These are phyloP conservation scores for Nibea albiflora DNA, from an alignment of 2,113 vertebrate species.

Conservation along the genomic window DNA sequence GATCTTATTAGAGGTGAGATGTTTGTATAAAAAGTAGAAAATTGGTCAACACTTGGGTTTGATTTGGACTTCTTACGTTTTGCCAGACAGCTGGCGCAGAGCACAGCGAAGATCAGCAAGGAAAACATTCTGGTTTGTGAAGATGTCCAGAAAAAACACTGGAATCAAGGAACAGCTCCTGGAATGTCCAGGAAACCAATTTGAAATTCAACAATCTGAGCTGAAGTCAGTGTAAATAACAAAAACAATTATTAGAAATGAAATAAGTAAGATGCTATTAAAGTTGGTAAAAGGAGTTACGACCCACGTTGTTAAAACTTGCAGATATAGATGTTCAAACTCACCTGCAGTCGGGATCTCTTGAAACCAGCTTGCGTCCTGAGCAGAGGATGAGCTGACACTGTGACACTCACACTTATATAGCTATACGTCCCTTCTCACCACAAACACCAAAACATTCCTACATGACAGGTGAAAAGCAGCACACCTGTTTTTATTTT, in stretches of 20 bases:
- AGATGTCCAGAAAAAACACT: not conserved
- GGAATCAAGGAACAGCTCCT: no score
- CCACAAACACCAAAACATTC: not conserved
- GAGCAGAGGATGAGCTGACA: not conserved
- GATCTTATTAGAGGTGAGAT: not conserved
- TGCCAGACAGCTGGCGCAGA: slow-evolving; percentile 34
- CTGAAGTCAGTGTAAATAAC: not conserved
- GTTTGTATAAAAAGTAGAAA: not conserved
- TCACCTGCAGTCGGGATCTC: slow-evolving; percentile 6
- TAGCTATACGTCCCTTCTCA: not conserved
- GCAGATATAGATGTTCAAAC: not conserved
- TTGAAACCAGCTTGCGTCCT: not conserved
- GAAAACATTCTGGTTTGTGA: slow-evolving; percentile 23
- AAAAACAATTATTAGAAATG: not conserved
- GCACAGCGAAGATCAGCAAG: slow-evolving; percentile 9
- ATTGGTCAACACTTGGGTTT: not conserved
- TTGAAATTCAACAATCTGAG: not conserved
- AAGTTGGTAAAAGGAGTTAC: no score
- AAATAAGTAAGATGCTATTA: not conserved
- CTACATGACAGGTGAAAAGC: not conserved
- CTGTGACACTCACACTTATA: not conserved
- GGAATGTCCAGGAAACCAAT: no score
- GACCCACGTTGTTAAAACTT: not conserved
- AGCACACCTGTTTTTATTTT: not conserved
- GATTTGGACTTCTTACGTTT: slow-evolving; percentile 1